These are phyloP conservation scores for Silurus glanis DNA, from an alignment of 2,113 vertebrate species.

Conservation along the genomic window DNA sequence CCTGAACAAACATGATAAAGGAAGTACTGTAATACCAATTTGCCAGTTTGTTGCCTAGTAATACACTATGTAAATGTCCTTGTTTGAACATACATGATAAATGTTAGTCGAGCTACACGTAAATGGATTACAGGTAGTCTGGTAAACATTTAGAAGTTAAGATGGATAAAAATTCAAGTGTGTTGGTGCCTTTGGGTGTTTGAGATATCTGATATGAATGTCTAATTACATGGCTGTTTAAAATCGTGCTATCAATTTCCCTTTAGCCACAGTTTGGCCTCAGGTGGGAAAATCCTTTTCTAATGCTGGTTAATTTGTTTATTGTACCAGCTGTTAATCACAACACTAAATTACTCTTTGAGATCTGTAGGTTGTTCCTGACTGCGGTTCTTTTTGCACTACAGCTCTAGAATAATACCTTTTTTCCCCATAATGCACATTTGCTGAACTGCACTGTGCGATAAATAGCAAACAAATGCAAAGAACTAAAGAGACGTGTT, in stretches of 20 bases:
- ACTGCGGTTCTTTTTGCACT: not conserved
- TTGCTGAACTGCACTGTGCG: not conserved
- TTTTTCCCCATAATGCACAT: not conserved
- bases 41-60: conserved; percentile 5
- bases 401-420: not conserved
- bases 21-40: conserved; percentile 9
- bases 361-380: not conserved
- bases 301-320: not conserved
- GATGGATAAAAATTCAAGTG: not conserved
- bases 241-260: not conserved
- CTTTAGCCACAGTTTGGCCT: not conserved
- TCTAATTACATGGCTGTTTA: not conserved
- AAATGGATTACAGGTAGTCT: not conserved
- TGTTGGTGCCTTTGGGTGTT: not conserved
- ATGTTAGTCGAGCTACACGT: not conserved
- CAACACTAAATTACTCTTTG: not conserved
- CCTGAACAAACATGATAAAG: conserved; percentile 15
- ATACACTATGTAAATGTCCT: not conserved
- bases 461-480: not conserved
- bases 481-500: not conserved
- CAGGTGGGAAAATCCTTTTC: not conserved
- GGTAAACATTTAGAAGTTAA: not conserved
- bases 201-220: not conserved
- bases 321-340: not conserved
- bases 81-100: not conserved